Conservation (phyloP, 1,140 invertebrate genomes). For the Scaptomyza graminum region DNA sequence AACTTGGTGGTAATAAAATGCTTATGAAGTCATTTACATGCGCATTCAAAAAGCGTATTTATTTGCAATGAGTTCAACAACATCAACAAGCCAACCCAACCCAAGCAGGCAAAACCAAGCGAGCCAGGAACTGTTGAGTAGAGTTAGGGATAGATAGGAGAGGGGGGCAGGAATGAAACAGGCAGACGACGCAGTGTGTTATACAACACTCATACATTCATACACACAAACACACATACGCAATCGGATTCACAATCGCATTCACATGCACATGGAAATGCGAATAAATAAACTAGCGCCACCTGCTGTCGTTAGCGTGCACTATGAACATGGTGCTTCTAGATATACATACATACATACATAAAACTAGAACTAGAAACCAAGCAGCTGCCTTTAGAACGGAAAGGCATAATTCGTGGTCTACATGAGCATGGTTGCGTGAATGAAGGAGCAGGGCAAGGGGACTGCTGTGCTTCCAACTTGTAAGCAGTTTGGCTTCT, state of each 20-base stretch:
- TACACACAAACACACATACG: not conserved
- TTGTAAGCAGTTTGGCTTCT: conserved; percentile 19
- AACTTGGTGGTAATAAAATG: conserved; percentile 75
- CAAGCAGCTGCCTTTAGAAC: conserved; percentile 22
- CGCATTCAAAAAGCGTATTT: conserved; percentile 81
- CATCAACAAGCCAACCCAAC: conserved; percentile 69
- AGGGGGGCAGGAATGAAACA: conserved; percentile 12
- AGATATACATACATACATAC: no score
- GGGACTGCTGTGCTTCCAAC: not conserved
- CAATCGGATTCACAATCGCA: conserved; percentile 1
- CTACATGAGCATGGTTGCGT: conserved; percentile 3
- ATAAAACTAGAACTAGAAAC: conserved; percentile 10
- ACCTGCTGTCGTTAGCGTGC: conserved; percentile 78
- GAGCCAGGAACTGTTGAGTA: conserved; percentile 5
- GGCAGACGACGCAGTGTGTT: conserved; percentile 17
- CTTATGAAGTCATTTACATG: conserved; percentile 82
- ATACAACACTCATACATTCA: conserved; percentile 19
- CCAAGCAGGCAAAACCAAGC: not conserved
- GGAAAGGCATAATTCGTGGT: conserved; percentile 71
- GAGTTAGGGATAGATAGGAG: not conserved
- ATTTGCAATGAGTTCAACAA: conserved; percentile 82
- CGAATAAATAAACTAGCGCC: conserved; percentile 79
- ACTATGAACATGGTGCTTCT: conserved; percentile 36
- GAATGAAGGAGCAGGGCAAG: not conserved
- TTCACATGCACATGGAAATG: conserved; percentile 38